Conservation (phyloP, 64 coral and sea anemone species). For the Cladopsammia gracilis region DNA sequence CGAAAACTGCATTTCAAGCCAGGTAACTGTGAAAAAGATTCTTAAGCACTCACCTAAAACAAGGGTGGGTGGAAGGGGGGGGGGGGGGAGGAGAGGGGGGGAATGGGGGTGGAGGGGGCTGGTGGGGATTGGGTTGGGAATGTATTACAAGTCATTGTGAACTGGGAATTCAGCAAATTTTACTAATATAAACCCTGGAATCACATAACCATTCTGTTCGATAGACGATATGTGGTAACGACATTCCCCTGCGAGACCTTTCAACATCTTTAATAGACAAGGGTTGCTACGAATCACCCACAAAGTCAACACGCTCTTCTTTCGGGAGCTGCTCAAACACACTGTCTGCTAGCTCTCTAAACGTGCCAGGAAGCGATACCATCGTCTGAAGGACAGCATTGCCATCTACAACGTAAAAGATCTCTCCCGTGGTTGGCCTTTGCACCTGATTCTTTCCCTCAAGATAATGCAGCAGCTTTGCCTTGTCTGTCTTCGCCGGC, state of each 20-base stretch:
- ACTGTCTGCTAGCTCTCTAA: not conserved
- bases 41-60: too few relatives aligned
- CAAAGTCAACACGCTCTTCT: not conserved
- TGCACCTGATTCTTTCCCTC: not conserved
- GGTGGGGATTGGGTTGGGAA: too few relatives aligned
- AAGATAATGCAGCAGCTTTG: constrained; percentile 4
- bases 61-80: too few relatives aligned
- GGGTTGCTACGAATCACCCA: constrained; percentile 3
- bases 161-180: too few relatives aligned
- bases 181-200: too few relatives aligned
- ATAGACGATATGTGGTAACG: not conserved
- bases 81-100: too few relatives aligned
- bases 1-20: too few relatives aligned
- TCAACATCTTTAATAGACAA: constrained; percentile 22
- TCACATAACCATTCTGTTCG: too few relatives aligned
- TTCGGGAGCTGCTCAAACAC: not conserved
- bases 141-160: too few relatives aligned
- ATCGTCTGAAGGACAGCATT: constrained; percentile 6
- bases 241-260: not conserved
- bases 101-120: too few relatives aligned
- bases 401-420: constrained; percentile 10
- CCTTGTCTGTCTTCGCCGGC: constrained; percentile 1
- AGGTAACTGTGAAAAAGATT: not conserved
- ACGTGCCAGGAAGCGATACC: not conserved
- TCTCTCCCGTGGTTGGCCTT: not conserved